Percentiles rank a stretch among this genome's conserved stretches.
phyloP scores from a whole-genome alignment of 30 jellyfish, hydroid and myxozoan species.

The Aurelia sp. region DNA sequence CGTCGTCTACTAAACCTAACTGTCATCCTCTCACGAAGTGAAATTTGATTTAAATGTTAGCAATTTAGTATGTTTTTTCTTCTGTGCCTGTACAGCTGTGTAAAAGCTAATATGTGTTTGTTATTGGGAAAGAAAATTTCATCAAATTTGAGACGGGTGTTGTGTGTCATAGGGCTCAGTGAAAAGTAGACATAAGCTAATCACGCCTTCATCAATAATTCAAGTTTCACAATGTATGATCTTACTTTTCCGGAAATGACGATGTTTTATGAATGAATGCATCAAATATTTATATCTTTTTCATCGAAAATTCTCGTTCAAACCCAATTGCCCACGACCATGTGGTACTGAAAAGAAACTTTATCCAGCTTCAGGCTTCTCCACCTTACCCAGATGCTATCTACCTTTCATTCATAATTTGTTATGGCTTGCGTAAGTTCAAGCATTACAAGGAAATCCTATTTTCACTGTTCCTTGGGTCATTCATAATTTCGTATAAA shows the following conservation, averaged over 20 bases:
- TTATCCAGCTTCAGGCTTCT: too few species aligned
- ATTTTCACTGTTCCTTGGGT: too few species aligned
- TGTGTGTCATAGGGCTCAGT: not conserved
- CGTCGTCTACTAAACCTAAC: too few species aligned
- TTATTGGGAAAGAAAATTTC: constrained; percentile 21
- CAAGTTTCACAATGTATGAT: not conserved
- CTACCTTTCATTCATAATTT: too few species aligned
- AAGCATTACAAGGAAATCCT: too few species aligned
- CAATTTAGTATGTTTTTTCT: not conserved
- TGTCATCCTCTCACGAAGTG: too few species aligned
- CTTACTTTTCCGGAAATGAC: not conserved
- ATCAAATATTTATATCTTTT: not conserved
- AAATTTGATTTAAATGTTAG: not conserved
- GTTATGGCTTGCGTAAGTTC: too few species aligned
- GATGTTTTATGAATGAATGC: not conserved
- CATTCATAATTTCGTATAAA: too few species aligned
- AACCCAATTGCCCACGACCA: too few species aligned
- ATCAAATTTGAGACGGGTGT: constrained; percentile 27
- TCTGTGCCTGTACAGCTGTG: constrained; percentile 17
- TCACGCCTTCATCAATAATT: not conserved
- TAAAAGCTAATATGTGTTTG: not conserved
- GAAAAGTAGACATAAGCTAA: not conserved
- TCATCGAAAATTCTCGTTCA: too few species aligned
- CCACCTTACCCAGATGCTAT: too few species aligned
- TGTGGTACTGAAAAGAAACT: too few species aligned